A percentile compares a stretch with the other conserved stretches of the same genome.
Evolutionary conservation across 2,797 vertebrate genomes (phyloP).

Genomic region (Arvicola amphibius): DNA sequence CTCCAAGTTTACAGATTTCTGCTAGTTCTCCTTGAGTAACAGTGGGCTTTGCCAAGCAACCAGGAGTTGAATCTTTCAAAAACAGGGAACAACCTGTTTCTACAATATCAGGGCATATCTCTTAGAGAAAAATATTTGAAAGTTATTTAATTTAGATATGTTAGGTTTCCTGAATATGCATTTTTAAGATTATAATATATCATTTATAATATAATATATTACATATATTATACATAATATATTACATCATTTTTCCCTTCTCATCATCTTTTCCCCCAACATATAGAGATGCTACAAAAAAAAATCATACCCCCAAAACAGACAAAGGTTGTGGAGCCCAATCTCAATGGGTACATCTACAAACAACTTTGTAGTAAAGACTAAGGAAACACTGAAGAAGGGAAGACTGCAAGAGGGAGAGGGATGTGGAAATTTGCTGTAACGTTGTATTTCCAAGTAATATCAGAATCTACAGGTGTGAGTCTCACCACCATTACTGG

Average conservation of each 20-base stretch:
- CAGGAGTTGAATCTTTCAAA: constrained; percentile 14
- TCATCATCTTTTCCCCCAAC: background rate
- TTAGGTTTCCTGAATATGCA: background rate
- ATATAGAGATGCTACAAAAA: background rate
- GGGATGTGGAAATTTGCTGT: background rate
- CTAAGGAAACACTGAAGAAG: background rate
- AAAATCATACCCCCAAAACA: background rate
- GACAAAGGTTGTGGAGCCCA: background rate
- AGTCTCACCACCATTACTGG: background rate
- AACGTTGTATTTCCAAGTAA: background rate
- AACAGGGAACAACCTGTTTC: background rate
- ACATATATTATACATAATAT: too few species aligned
- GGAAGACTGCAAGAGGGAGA: background rate
- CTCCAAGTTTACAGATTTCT: background rate
- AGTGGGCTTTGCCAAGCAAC: background rate
- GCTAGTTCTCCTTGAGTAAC: constrained; percentile 7
- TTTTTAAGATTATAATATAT: background rate
- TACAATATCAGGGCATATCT: background rate
- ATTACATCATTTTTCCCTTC: background rate
- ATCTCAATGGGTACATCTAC: background rate
- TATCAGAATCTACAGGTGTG: background rate
- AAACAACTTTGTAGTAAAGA: background rate
- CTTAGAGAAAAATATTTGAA: background rate
- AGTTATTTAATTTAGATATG: background rate
- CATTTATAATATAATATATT: too few species aligned